Evolutionary conservation across 2,797 vertebrate genomes (phyloP).

Genomic region (Sebastes iracundus): DNA sequence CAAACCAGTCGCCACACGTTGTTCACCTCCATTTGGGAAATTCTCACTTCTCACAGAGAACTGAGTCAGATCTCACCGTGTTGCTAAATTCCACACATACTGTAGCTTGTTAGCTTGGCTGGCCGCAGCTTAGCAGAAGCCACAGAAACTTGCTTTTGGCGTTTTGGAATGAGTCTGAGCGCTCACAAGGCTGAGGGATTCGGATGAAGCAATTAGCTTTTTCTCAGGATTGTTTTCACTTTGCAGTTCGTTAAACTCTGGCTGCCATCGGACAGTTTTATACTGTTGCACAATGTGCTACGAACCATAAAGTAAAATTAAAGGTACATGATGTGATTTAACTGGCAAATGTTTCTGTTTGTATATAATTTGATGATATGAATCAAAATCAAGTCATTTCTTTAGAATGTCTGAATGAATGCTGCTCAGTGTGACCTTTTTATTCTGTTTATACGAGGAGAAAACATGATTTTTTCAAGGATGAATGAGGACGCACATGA

Average conservation of each 20-base stretch:
- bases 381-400: not conserved
- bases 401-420: not conserved
- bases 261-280: not conserved
- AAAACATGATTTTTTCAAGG: not conserved
- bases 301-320: not conserved
- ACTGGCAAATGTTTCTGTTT: not conserved
- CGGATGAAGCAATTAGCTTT: slow-evolving; percentile 32
- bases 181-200: slow-evolving; percentile 32
- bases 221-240: not conserved
- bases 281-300: not conserved
- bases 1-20: slow-evolving; percentile 31
- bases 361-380: not conserved
- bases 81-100: slow-evolving; percentile 65
- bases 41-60: slow-evolving; percentile 10
- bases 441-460: not conserved
- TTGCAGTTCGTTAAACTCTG: not conserved
- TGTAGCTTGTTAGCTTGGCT: slow-evolving; percentile 44
- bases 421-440: not conserved
- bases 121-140: slow-evolving; percentile 44
- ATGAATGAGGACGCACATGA: not conserved
- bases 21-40: slow-evolving; percentile 36
- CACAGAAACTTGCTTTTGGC: slow-evolving; percentile 63
- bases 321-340: not conserved
- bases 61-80: slow-evolving; percentile 54
- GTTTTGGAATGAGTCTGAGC: slow-evolving; percentile 41